These are phyloP conservation scores for Sorex maritimensis DNA, from an alignment of 2,797 vertebrate species.

Conservation along the genomic window DNA sequence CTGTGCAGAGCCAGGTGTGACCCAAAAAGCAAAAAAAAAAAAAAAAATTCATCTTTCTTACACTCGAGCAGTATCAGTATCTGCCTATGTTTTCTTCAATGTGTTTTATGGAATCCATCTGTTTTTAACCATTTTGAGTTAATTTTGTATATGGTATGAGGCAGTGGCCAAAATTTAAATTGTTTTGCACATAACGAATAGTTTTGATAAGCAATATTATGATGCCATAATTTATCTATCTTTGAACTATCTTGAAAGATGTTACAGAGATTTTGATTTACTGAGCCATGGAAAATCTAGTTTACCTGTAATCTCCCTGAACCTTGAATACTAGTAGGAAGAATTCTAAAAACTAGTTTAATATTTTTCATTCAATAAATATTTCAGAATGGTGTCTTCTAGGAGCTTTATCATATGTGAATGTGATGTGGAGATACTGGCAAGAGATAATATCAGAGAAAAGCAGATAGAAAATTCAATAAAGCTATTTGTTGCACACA, in stretches of 20 bases:
- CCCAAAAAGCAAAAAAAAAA: too few relatives aligned
- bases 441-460: slow-evolving; percentile 10
- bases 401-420: not conserved
- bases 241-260: not conserved
- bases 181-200: too few relatives aligned
- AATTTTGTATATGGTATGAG: too few relatives aligned
- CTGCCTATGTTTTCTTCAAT: too few relatives aligned
- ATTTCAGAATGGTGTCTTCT: slow-evolving; percentile 21
- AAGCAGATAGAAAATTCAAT: not conserved
- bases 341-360: slow-evolving; percentile 20
- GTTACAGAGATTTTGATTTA: not conserved
- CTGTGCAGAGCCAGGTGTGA: too few relatives aligned
- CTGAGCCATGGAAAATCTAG: not conserved
- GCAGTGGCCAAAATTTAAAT: too few relatives aligned
- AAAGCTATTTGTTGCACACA: not conserved
- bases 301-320: not conserved
- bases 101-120: too few relatives aligned
- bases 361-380: slow-evolving; percentile 2
- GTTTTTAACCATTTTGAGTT: too few relatives aligned
- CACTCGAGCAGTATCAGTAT: too few relatives aligned
- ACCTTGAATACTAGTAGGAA: not conserved
- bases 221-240: not conserved
- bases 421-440: not conserved
- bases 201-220: slow-evolving; percentile 26
- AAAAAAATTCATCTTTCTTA: too few relatives aligned